Evolutionary conservation across 2,888 invertebrate genomes (phyloP), one percentile per base, ranked within the genome.

Genomic region (Archips xylosteana): DNA sequence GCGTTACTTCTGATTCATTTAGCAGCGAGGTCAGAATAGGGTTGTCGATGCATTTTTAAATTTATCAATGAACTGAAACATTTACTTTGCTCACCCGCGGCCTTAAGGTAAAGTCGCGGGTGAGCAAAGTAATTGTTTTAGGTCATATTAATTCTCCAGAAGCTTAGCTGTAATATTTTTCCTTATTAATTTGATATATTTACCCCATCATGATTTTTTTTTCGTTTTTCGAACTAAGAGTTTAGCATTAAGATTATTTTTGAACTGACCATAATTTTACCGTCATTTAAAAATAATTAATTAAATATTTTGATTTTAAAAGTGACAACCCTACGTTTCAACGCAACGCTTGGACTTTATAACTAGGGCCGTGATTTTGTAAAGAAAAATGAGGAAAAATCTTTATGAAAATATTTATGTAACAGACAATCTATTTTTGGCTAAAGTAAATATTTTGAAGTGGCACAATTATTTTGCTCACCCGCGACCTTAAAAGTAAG

Each of bases 1-100:
- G 68, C 12, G 15, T 69, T 63, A 69, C 49, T 68, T 68, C 73
- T 49, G 62, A 47, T 73, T 73, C 73, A 69, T 73, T 69, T 51
- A 73, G 42, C 59, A 68, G 36, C 59, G 59, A 63, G 62, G 32
- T 59, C 49, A 39, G 4, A 2, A 0, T 68, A 68, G 73, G 73
- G 73, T 51, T 73, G 73, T 3, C 63, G 3, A 15, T 9, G 4
- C n/a, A 6, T 15, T 49, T 5, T 15, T 15, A 49, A n/a, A 3
- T 49, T 49, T 49, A 13, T 49, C 49, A 23, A 23, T 23, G 23
- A 23, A 23, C 1, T 23, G 23, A 23, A 23, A 23, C 23, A 23
- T 1, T 23, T 23, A 23, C 23, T 23, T 23, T 23, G 23, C 23
- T 23, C 23, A 23, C 23, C 23, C 23, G 23, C 23, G 23, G 1